Conservation (phyloP, 2,113 vertebrate genomes). For the Nyctibius bracteatus region DNA sequence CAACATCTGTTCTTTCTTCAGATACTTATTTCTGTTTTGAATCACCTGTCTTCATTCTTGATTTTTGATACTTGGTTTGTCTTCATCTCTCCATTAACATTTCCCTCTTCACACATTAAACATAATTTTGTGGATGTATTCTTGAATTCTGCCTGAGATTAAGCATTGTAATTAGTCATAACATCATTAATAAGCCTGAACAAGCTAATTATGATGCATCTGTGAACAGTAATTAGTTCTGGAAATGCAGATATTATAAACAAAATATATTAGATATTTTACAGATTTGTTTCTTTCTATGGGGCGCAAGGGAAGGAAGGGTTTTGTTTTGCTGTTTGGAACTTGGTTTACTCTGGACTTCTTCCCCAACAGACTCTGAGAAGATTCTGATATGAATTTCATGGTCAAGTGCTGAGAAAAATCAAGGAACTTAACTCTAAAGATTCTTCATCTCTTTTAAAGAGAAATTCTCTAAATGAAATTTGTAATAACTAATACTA, state of each 20-base stretch:
- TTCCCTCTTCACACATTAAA: neutral
- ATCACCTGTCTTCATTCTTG: neutral
- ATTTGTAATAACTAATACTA: neutral
- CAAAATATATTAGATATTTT: neutral
- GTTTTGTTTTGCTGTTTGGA: neutral
- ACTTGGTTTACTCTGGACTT: neutral
- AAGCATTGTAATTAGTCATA: neutral
- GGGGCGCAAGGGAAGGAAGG: neutral
- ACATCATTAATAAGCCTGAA: neutral
- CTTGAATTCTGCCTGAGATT: neutral
- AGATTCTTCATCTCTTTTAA: neutral
- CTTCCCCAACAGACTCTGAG: neutral
- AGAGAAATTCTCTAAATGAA: neutral
- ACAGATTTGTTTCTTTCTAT: neutral
- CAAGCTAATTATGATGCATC: neutral
- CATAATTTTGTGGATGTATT: neutral
- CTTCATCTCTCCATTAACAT: neutral
- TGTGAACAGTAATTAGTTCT: neutral
- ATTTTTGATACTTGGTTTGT: neutral
- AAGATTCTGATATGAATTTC: neutral
- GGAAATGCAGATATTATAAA: neutral
- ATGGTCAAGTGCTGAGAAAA: neutral
- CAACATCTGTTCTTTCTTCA: neutral
- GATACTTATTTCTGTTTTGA: neutral
- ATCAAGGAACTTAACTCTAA: neutral